Percentiles rank a stretch among this genome's conserved stretches.
Conservation (phyloP, 2,888 invertebrate genomes). For the Palloptera scutellata region DNA sequence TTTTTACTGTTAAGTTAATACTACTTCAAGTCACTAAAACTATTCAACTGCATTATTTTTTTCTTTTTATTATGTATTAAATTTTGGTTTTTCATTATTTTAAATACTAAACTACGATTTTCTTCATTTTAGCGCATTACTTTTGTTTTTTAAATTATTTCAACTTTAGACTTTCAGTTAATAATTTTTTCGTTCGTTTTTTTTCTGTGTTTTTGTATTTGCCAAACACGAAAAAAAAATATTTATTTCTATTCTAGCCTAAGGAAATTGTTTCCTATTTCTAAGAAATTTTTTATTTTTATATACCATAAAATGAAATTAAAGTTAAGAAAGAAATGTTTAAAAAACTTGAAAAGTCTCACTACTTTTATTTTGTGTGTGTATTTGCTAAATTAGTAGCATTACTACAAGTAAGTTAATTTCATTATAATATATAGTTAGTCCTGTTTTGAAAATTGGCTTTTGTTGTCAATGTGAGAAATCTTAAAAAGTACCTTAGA, state of each 20-base stretch:
- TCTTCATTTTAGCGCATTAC: not conserved
- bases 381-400: not conserved
- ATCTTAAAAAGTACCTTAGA: not conserved
- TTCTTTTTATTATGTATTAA: conserved; percentile 19
- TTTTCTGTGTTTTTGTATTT: conserved; percentile 9
- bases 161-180: not conserved
- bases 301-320: no score
- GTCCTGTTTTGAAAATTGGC: conserved; percentile 1
- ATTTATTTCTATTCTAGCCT: no score
- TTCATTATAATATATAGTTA: not conserved
- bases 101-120: no score
- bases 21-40: conserved; percentile 8
- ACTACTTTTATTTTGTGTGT: not conserved
- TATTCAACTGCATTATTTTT: not conserved
- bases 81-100: conserved; percentile 29
- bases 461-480: not conserved
- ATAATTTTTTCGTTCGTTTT: conserved; percentile 13
- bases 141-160: conserved; percentile 17
- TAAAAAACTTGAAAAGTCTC: not conserved
- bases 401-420: not conserved
- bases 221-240: not conserved
- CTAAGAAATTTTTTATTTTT: no score
- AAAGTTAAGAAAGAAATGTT: conserved; percentile 15
- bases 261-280: no score
- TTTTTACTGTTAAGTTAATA: not conserved